Base-by-base conservation (phyloP, 2,797 vertebrate genomes). In the Danio tinwini region DNA sequence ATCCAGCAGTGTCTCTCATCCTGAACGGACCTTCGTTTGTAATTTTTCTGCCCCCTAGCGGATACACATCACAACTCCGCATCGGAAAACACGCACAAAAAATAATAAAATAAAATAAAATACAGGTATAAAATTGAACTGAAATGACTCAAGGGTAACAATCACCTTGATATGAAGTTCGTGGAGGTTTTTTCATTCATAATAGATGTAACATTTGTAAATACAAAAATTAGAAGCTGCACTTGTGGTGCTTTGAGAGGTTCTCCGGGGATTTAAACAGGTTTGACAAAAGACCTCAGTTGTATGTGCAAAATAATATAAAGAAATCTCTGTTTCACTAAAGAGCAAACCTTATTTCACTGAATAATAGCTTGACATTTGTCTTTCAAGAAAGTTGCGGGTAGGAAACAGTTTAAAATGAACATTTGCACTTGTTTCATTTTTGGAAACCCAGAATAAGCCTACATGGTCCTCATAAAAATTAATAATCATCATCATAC, bases 41-140 rank as follows among this genome's bases (percentile, higher is more conserved):
- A 65, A 13, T 91, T 85, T 91, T 87, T 94, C 95, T 95, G 96
- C 96, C 96, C 95, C 96, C 96, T 94, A 95, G 94, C 91, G 96
- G 77, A 0, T 29, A 65, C 8, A 55, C 7, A 7, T 16, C 0
- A 45, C 17, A 52, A 9, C 52, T 39, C 40, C 10, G 13, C 40
- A 14, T 9, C 7, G 5, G 39, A 10, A 5, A 42, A 56, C 19
- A 55, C 13, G 44, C 17, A 59, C 11, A 12, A 40, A 55, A 8
- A n/a, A 29, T n/a, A n/a, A 29, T 3, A 29, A 1, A 29, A 29
- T 29, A 0, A 13, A 42, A 21, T 10, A 10, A 75, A 52, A 63
- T 2, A 42, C n/a, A 50, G 5, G 5, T 45, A 37, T 9, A 29
- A 67, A 29, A 17, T 4, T 16, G 17, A 44, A 45, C 39, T n/a